Base-by-base conservation (phyloP, 2,113 vertebrate species). In the Lepidothrix coronata region DNA sequence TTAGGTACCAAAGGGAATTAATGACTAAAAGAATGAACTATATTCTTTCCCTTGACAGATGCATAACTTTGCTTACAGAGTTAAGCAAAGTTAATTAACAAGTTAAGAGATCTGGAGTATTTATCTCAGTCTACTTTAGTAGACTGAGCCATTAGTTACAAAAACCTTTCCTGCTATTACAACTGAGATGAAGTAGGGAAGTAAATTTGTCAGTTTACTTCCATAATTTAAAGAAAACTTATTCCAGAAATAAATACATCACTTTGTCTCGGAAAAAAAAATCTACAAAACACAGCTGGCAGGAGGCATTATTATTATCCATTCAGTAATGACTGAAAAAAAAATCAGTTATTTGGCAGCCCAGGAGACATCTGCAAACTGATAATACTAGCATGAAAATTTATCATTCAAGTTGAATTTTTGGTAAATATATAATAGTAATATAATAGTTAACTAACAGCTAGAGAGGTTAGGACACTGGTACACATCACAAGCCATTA, bases 51-150 rank as follows among this genome's bases (percentile, higher is more conserved):
- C 52, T 71, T 84, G 86, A 48, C 43, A 93, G 76, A 80, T 51
- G 23, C 9, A 52, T 17, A 72, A 8, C 41, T 91, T 87, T 91
- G 39, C 48, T 80, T 79, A 77, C 63, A 35, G 12, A 89, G 12
- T 14, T 52, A 52, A 28, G 51, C 25, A 28, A 52, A 52, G 25
- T 51, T 52, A 52, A 61, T 79, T 82, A 94, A 48, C 48, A 88
- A 52, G 41, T 72, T 54, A 82, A 88, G 70, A 85, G 35, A 59
- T 75, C 51, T 74, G 78, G 70, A 88, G 66, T 88, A 94, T 84
- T 88, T 92, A 79, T 91, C 88, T 94, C 61, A 41, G 67, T 39
- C 52, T 85, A 23, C 71, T 71, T 59, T 24, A 73, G 87, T 11
- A 89, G 62, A 83, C 72, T 93, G 57, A 91, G 46, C 7, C 78